These are phyloP conservation scores for Bembecia ichneumoniformis DNA, from an alignment of 2,888 invertebrate genomes.

Conservation along the genomic window DNA sequence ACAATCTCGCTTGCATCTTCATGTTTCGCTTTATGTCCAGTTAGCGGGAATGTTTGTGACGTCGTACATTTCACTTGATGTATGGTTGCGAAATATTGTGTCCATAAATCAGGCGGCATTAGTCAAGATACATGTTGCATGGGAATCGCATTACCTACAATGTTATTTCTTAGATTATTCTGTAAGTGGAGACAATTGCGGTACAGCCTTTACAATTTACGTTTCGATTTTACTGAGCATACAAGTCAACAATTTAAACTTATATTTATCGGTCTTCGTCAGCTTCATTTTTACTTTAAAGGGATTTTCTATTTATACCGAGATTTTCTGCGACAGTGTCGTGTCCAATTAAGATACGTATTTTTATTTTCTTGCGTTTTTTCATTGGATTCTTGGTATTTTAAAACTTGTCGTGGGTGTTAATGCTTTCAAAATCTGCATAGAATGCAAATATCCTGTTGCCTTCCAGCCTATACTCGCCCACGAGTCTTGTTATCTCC, in stretches of 20 bases:
- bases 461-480: constrained; percentile 19
- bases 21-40: background rate
- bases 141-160: background rate
- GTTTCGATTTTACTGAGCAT: background rate
- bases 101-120: background rate
- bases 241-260: background rate
- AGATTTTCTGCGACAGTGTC: background rate
- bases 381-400: constrained; percentile 1
- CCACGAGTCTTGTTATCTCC: constrained; percentile 32
- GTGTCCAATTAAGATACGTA: constrained; percentile 7
- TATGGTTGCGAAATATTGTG: background rate
- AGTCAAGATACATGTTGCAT: background rate
- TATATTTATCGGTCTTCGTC: background rate
- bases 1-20: background rate
- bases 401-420: constrained; percentile 28
- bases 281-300: background rate
- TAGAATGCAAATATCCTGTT: constrained; percentile 38
- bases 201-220: background rate
- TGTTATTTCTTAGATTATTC: background rate
- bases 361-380: constrained; percentile 4
- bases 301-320: background rate
- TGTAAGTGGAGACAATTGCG: background rate
- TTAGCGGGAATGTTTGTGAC: background rate
- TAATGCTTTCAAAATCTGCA: constrained; percentile 28
- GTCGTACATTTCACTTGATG: background rate